Percentiles rank a stretch among this genome's conserved stretches.
phyloP scores from a whole-genome alignment of 2,797 vertebrate genomes.

The Mastacembelus armatus region DNA sequence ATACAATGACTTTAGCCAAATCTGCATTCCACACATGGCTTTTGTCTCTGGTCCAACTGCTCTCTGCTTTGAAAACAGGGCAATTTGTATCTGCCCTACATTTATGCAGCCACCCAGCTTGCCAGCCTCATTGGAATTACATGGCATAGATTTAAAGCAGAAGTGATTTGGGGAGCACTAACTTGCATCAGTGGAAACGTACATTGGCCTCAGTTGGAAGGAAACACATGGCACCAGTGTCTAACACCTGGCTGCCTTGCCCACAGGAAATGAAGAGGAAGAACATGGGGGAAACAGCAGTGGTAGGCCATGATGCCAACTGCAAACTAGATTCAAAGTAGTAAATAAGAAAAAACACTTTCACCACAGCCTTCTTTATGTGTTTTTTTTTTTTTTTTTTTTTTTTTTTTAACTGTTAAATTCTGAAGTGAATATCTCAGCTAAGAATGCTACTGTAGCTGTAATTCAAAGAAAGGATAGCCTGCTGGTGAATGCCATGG shows the following conservation, averaged over 20 bases:
- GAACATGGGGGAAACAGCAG: constrained; percentile 40
- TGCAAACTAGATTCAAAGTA: constrained; percentile 66
- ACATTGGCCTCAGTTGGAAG: constrained; percentile 75
- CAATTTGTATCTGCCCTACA: constrained; percentile 70
- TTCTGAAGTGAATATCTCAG: constrained; percentile 33
- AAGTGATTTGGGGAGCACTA: constrained; percentile 52
- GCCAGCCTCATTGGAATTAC: constrained; percentile 51
- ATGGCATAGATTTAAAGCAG: constrained; percentile 76
- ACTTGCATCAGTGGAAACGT: constrained; percentile 69
- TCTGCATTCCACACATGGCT: too few relatives aligned
- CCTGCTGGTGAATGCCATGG: constrained; percentile 53
- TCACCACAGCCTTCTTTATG: too few relatives aligned
- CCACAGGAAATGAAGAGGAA: constrained; percentile 76
- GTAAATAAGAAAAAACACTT: constrained; percentile 69
- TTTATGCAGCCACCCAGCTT: constrained; percentile 66
- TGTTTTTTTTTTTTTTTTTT: constrained; percentile 29
- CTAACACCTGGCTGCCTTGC: constrained; percentile 80
- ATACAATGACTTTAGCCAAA: too few relatives aligned
- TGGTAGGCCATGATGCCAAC: constrained; percentile 47
- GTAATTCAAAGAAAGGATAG: constrained; percentile 55
- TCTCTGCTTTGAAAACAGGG: constrained; percentile 49
- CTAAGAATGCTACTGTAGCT: constrained; percentile 49
- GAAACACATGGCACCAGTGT: constrained; percentile 71
- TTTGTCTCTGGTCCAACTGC: constrained; percentile 44
- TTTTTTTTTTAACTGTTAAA: constrained; percentile 26